Conservation (phyloP, 1,140 invertebrate genomes). For the Saccostrea echinata region DNA sequence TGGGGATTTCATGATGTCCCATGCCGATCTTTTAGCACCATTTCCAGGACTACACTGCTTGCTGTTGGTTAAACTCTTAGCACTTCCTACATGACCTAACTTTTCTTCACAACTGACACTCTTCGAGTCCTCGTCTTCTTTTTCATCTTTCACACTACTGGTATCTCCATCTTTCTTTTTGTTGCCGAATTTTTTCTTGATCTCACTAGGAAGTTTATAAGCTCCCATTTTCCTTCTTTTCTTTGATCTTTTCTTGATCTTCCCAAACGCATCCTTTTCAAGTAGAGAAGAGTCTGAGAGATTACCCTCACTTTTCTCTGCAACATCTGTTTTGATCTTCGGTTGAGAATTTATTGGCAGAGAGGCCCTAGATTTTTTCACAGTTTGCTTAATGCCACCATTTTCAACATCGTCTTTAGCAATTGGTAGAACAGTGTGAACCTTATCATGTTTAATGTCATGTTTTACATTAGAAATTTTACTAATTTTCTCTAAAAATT, state of each 20-base stretch:
- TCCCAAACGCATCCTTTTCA: constrained; percentile 41
- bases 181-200: constrained; percentile 51
- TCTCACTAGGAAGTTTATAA: constrained; percentile 61
- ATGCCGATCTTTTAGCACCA: constrained; percentile 22
- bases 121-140: constrained; percentile 46
- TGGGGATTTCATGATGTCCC: constrained; percentile 43
- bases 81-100: not conserved
- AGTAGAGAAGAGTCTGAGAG: constrained; percentile 35
- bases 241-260: constrained; percentile 47
- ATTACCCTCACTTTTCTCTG: constrained; percentile 26
- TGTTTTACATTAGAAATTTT: constrained; percentile 45
- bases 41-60: constrained; percentile 19
- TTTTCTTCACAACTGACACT: not conserved
- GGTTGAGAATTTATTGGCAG: constrained; percentile 33
- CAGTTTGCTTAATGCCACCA: not conserved
- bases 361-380: constrained; percentile 20
- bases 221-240: constrained; percentile 56
- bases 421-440: not conserved
- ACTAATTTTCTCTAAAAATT: constrained; percentile 53
- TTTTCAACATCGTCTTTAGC: constrained; percentile 27
- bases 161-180: constrained; percentile 52
- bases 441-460: constrained; percentile 28
- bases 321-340: not conserved
- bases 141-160: constrained; percentile 31
- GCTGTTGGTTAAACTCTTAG: not conserved